Base-by-base conservation (phyloP, 1,140 invertebrate genomes). In the Lordiphosa stackelbergi region DNA sequence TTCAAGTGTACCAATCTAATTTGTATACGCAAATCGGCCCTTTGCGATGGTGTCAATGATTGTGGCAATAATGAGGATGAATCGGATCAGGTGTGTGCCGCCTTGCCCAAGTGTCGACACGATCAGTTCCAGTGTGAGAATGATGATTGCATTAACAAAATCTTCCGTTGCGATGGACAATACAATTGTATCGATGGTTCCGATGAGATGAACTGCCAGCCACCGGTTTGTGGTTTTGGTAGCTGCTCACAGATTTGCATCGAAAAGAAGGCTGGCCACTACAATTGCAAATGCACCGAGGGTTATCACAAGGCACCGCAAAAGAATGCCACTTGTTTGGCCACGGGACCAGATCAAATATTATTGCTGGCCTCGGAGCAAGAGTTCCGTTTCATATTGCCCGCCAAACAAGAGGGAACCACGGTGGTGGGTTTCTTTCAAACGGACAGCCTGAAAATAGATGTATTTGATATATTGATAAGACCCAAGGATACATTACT, bases 111-210 rank as follows among this genome's bases (percentile, higher is more conserved):
- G 9, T 94, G 93, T 72, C 87, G 87, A 0, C 88, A 89, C 5
- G 89, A 93, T 70, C 91, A 95, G 70, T 96, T 95, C 86, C 90
- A 90, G 19, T 97, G 95, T 83, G 91, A 91, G 52, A 90, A 91
- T 56, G 91, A 91, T 6, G 89, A 91, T 74, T 97, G 96, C 70
- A 93, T 97, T 38, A 91, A 91, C 42, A 90, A 93, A 66, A 90
- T 92, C 19, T 94, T 93, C 88, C 89, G 94, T 2, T 98, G 96
- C 79, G 90, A 94, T 87, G 90, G 90, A 0, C 86, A 88, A 47
- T 88, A 88, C 86, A 88, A 93, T 66, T 94, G 93, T 79, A 88
- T 88, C 4, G 93, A 94, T 78, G 90, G 90, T 38, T 92, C 90
- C n/a, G 93, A 94, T 84, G 91, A 91, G 73, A 83, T 84, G 48